These are phyloP conservation scores for Stichodactyla helianthus DNA, from an alignment of 64 coral and sea anemone species.

Conservation along the genomic window DNA sequence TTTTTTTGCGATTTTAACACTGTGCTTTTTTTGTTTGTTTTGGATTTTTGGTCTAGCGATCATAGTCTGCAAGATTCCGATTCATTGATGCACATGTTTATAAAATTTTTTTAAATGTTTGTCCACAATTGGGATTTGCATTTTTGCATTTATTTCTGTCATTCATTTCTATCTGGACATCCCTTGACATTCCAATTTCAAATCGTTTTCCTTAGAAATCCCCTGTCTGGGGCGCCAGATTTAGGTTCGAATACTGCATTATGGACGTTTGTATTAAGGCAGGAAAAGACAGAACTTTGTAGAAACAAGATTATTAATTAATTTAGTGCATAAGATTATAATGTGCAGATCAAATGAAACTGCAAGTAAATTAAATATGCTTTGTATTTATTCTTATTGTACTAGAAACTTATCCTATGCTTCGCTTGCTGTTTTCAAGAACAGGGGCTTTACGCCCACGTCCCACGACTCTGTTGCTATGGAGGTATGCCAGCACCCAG, in stretches of 20 bases:
- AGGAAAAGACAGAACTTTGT: too few species aligned
- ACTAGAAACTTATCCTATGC: not conserved
- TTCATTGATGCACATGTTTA: not conserved
- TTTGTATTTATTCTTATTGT: not conserved
- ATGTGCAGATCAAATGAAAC: not conserved
- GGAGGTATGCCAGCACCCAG: conserved; percentile 18
- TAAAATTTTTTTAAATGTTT: not conserved
- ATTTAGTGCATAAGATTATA: too few species aligned
- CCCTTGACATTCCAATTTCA: too few species aligned
- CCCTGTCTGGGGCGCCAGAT: too few species aligned
- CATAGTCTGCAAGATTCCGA: not conserved
- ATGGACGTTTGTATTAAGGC: too few species aligned
- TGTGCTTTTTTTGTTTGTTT: not conserved
- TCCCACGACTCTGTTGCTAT: not conserved
- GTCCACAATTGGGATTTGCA: not conserved
- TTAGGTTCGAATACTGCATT: too few species aligned
- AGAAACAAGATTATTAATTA: too few species aligned
- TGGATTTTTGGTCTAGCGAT: not conserved
- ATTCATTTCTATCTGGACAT: too few species aligned
- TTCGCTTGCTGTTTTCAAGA: not conserved
- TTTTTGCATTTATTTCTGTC: not conserved
- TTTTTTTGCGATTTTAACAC: not conserved
- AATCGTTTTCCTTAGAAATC: too few species aligned
- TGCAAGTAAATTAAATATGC: not conserved
- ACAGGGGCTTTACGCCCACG: not conserved